Evolutionary conservation across 2,888 invertebrate genomes (phyloP).

Genomic region (Periphyllus acericola): DNA sequence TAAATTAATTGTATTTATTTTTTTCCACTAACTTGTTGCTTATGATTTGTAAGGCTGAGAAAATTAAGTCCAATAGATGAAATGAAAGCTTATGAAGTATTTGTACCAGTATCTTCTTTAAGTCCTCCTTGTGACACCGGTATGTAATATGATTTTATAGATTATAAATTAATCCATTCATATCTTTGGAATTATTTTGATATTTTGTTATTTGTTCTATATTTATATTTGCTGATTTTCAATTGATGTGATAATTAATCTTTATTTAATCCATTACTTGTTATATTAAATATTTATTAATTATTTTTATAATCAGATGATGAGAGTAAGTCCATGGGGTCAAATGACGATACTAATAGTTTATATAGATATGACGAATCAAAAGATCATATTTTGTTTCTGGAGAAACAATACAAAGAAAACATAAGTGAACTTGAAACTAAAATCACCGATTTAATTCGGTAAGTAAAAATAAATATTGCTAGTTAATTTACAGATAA

Average conservation of each 20-base stretch:
- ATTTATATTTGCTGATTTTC: not conserved
- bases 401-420: slow-evolving; percentile 60
- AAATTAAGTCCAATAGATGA: slow-evolving; percentile 68
- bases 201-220: too few species aligned
- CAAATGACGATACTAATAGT: slow-evolving; percentile 60
- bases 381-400: slow-evolving; percentile 59
- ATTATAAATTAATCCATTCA: too few species aligned
- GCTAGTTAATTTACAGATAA: not conserved
- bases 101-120: slow-evolving; percentile 62
- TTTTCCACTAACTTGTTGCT: not conserved
- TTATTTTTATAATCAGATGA: slow-evolving; percentile 54
- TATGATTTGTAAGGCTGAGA: slow-evolving; percentile 14
- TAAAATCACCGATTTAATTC: slow-evolving; percentile 64
- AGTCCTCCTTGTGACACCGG: slow-evolving; percentile 54
- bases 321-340: slow-evolving; percentile 62
- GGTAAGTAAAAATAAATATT: slow-evolving; percentile 61
- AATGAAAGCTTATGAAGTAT: slow-evolving; percentile 57
- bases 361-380: slow-evolving; percentile 57
- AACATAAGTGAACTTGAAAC: slow-evolving; percentile 63
- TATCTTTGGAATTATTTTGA: too few species aligned
- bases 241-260: not conserved
- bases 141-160: not conserved
- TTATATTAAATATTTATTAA: not conserved
- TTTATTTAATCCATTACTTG: slow-evolving; percentile 1
- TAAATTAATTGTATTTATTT: too few species aligned